A percentile compares a stretch with the other conserved stretches of the same genome.
These are phyloP conservation scores for Tragulus kanchil DNA, from an alignment of 2,113 vertebrate genomes.

Conservation along the genomic window DNA sequence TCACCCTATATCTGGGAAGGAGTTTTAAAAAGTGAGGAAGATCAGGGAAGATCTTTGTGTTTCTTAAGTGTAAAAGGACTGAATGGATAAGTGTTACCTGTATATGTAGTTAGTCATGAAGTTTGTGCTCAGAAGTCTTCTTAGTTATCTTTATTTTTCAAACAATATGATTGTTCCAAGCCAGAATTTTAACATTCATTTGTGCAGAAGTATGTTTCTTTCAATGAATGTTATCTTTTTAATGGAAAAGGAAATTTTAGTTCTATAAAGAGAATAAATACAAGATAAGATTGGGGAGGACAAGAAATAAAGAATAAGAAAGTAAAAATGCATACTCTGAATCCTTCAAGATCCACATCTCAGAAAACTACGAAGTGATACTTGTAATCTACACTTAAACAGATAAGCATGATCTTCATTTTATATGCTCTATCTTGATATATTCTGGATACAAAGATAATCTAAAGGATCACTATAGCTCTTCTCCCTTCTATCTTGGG, in stretches of 20 bases:
- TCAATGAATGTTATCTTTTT: not conserved
- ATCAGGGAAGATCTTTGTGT: not conserved
- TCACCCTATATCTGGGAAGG: not conserved
- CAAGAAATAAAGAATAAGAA: not conserved
- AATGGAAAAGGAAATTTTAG: constrained; percentile 30
- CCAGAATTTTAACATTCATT: constrained; percentile 24
- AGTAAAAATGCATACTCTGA: not conserved
- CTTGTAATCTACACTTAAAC: not conserved
- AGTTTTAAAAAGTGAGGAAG: not conserved
- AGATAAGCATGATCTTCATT: not conserved
- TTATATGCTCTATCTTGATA: not conserved
- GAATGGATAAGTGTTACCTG: accelerated
- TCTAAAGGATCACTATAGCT: not conserved
- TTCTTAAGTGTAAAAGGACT: not conserved
- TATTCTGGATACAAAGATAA: not conserved
- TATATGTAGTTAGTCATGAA: not conserved
- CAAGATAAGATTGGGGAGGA: not conserved
- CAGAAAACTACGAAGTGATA: not conserved
- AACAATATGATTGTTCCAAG: not conserved
- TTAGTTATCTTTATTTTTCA: not conserved
- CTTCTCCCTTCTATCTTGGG: not conserved
- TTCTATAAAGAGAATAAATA: not conserved
- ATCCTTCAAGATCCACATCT: not conserved
- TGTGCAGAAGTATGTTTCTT: constrained; percentile 11
- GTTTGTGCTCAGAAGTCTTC: not conserved